Evolutionary conservation across 2,888 invertebrate genomes (phyloP), one percentile per base, ranked within the genome.

Genomic region (Frankliniella intonsa): DNA sequence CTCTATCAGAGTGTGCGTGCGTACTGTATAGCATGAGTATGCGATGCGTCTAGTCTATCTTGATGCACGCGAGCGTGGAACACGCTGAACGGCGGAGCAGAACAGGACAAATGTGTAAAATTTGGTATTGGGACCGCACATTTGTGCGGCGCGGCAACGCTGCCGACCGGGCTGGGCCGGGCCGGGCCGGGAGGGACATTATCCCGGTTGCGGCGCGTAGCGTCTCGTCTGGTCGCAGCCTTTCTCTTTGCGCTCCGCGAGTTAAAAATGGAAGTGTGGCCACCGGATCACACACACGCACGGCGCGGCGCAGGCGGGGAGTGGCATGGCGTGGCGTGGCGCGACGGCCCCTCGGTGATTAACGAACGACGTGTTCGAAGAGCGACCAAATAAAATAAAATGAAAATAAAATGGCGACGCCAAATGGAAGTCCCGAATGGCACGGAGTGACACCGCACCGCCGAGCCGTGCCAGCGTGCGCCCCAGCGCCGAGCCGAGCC

Each of bases 211-310:
- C 55, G 55, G 2, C 55, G 55, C 55, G 69, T 76, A n/a, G 69
- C 69, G 69, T 76, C 69, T n/a, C 69, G 7, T 69, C 11, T 11
- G 11, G 55, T 12, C 62, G 62, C 19, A 17, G 62, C n/a, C 62
- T 62, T 62, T 22, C 69, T 69, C 69, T 69, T 17, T 55, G 14
- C 17, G 55, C 55, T 55, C 55, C 38, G 38, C 69, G 69, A 12
- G 69, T 76, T 76, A 76, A 76, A 76, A 76, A 76, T 76, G 69
- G 69, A 76, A 76, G 69, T 76, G 22, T n/a, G 5, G 69, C 69
- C 69, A 69, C 22, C n/a, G 69, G 22, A 76, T 76, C 25, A 25
- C 69, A 25, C 12, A 12, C 69, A 10, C 69, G 69, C n/a, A 65
- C 2, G 55, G 65, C 65, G n/a, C 65, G 22, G 22, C 25, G 12